Conservation (phyloP, 2,797 vertebrate genomes). For the Hypotaenidia okinawae region DNA sequence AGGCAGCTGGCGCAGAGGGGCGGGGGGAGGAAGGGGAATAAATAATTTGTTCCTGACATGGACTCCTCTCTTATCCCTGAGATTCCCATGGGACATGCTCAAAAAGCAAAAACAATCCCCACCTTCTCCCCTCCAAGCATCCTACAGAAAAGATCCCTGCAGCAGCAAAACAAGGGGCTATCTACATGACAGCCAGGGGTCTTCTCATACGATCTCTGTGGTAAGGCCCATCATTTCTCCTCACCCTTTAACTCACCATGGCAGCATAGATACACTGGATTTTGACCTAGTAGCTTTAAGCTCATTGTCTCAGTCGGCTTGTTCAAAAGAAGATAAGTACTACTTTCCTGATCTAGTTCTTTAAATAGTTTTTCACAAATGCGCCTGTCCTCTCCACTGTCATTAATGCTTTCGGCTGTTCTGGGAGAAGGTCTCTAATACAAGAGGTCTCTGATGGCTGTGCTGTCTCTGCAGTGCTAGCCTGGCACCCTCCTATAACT, state of each 20-base stretch:
- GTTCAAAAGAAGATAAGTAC: background rate
- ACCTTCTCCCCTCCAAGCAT: background rate
- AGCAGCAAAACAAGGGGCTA: background rate
- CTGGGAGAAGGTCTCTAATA: accelerated
- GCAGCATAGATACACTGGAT: background rate
- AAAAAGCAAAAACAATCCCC: background rate
- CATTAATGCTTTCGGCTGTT: background rate
- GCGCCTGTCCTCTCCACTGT: background rate
- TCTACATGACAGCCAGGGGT: accelerated
- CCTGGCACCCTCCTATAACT: background rate
- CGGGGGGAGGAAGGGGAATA: too few species aligned
- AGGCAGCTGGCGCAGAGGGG: background rate
- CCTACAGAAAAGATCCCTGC: background rate
- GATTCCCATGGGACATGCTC: accelerated
- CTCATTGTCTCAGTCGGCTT: background rate
- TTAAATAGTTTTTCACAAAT: background rate
- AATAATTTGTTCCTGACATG: background rate
- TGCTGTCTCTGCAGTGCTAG: background rate
- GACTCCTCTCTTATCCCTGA: background rate
- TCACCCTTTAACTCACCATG: background rate
- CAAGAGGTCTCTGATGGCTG: background rate
- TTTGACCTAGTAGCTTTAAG: background rate
- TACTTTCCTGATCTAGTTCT: background rate
- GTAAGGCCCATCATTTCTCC: background rate
- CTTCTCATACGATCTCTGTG: background rate